A percentile compares a stretch with the other conserved stretches of the same genome.
phyloP scores from a whole-genome alignment of 2,113 vertebrate genomes.

The Mirza zaza region DNA sequence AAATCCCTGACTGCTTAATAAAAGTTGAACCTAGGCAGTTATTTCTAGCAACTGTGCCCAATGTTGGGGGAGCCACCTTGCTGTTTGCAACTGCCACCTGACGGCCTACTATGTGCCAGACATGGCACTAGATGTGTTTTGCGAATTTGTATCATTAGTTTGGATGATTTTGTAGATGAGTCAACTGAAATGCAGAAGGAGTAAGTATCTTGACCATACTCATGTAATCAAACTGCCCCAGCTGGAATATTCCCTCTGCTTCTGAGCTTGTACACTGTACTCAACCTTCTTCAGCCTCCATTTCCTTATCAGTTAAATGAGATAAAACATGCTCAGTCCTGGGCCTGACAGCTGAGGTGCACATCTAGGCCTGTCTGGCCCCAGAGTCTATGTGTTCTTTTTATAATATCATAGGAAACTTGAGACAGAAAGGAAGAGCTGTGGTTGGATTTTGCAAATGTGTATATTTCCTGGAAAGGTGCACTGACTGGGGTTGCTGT shows the following conservation, averaged over 20 bases:
- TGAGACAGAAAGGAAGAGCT: background rate
- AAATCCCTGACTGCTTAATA: slow-evolving; percentile 46
- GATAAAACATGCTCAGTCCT: background rate
- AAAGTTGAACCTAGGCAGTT: background rate
- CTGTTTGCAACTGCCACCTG: background rate
- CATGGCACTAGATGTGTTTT: background rate
- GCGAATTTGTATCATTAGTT: fast-evolving
- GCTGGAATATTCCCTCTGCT: background rate
- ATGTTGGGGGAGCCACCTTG: fast-evolving
- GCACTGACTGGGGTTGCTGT: background rate
- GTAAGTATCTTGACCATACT: background rate
- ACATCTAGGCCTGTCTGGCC: background rate
- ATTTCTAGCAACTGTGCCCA: background rate
- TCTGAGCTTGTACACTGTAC: background rate
- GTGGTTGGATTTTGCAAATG: background rate
- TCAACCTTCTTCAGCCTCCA: background rate
- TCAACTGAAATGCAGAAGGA: background rate
- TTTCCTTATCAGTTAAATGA: background rate
- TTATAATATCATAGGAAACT: background rate
- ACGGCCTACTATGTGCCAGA: background rate
- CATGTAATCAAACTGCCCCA: background rate
- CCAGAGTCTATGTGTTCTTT: background rate
- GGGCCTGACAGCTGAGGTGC: background rate
- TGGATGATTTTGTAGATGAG: background rate
- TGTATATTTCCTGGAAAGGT: background rate